These are phyloP conservation scores for Pemphigus obesinymphae DNA, from an alignment of 1,140 invertebrate species.

Conservation along the genomic window DNA sequence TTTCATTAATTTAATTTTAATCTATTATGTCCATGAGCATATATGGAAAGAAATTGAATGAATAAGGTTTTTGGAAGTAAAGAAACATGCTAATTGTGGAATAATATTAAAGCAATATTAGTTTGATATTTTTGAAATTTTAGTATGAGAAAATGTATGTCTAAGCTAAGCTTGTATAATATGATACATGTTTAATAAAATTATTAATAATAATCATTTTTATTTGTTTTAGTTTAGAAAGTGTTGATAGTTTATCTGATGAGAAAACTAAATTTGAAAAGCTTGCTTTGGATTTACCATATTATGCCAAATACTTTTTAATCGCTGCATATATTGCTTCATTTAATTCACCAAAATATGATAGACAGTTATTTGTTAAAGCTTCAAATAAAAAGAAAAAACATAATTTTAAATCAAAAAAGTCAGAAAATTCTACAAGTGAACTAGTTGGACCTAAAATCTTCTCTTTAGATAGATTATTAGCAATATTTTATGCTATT, in stretches of 20 bases:
- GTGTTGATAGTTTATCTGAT: not conserved
- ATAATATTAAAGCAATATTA: too few species aligned
- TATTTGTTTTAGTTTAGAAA: constrained; percentile 24
- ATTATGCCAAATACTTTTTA: constrained; percentile 80
- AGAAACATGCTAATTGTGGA: too few species aligned
- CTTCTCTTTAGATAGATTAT: constrained; percentile 75
- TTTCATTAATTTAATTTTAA: too few species aligned
- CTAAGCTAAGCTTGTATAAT: too few species aligned
- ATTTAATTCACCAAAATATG: constrained; percentile 80
- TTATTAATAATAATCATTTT: too few species aligned
- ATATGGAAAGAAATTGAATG: too few species aligned
- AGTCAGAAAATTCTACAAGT: constrained; percentile 53
- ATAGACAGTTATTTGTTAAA: constrained; percentile 77
- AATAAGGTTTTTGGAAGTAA: too few species aligned
- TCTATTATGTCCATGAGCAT: too few species aligned
- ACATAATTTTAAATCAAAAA: constrained; percentile 55
- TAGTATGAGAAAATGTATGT: too few species aligned
- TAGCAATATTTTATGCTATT: constrained; percentile 90
- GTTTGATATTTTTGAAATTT: too few species aligned
- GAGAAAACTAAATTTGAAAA: constrained; percentile 47
- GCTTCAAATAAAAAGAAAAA: constrained; percentile 58
- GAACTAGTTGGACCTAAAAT: constrained; percentile 63
- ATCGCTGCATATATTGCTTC: constrained; percentile 87
- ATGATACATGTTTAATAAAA: too few species aligned
- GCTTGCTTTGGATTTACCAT: constrained; percentile 69